phyloP scores from a whole-genome alignment of 2,113 vertebrate species.

The Lipophrys pholis region DNA sequence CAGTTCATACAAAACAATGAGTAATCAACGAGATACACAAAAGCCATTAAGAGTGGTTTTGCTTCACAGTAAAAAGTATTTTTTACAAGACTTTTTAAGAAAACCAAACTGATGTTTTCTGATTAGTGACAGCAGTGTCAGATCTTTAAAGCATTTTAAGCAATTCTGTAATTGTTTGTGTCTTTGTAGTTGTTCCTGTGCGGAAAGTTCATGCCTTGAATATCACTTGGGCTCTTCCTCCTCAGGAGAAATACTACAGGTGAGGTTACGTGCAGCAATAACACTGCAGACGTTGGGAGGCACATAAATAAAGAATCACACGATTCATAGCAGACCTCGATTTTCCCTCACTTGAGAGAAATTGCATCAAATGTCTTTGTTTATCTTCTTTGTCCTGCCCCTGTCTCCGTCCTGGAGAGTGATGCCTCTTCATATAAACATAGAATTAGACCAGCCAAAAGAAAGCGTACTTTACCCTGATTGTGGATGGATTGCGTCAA shows the following conservation, averaged over 20 bases:
- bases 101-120: no score
- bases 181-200: slow-evolving; percentile 91
- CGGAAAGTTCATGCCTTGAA: slow-evolving; percentile 93
- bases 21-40: no score
- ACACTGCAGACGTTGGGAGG: no score
- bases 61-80: no score
- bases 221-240: slow-evolving; percentile 95
- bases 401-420: slow-evolving; percentile 74
- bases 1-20: no score
- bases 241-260: slow-evolving; percentile 93
- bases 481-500: slow-evolving; percentile 48
- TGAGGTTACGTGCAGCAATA: slow-evolving; percentile 60
- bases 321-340: background rate
- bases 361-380: slow-evolving; percentile 19
- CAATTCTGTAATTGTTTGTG: no score
- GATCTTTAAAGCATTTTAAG: no score
- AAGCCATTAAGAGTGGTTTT: no score
- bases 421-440: slow-evolving; percentile 42
- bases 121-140: no score
- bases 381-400: slow-evolving; percentile 4
- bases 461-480: slow-evolving; percentile 19
- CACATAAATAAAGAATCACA: background rate
- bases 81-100: no score
- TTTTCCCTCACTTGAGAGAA: slow-evolving; percentile 4
- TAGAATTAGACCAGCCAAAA: slow-evolving; percentile 26